phyloP scores from a whole-genome alignment of 2,888 invertebrate genomes.

The Campoplex capitator region DNA sequence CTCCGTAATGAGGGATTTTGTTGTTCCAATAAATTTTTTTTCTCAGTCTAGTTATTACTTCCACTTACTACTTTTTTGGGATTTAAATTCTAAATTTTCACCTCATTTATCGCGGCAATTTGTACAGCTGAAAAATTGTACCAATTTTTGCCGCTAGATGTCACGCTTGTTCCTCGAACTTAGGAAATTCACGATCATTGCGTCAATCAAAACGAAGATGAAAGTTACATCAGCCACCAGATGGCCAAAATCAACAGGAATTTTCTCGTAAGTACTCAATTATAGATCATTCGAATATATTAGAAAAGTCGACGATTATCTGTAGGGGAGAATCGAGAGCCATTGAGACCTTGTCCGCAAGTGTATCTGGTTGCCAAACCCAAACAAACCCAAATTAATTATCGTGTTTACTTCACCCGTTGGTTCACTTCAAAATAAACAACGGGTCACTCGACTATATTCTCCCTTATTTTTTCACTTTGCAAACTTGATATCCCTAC shows the following conservation, averaged over 20 bases:
- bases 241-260: neutral
- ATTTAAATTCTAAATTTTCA: too few relatives aligned
- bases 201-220: neutral
- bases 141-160: too few relatives aligned
- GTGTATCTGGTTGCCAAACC: neutral
- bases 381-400: neutral
- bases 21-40: too few relatives aligned
- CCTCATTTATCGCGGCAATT: too few relatives aligned
- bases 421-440: neutral
- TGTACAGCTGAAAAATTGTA: too few relatives aligned
- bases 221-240: neutral
- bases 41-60: too few relatives aligned
- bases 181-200: too few relatives aligned
- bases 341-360: neutral
- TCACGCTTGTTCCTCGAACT: too few relatives aligned
- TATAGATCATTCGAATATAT: neutral
- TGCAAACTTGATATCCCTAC: too few relatives aligned
- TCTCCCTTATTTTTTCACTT: neutral
- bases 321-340: neutral
- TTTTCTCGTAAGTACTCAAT: neutral
- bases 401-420: slow-evolving; percentile 4
- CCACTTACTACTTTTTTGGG: too few relatives aligned
- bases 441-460: neutral
- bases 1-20: too few relatives aligned
- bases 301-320: neutral